Percentiles rank a stretch among this genome's conserved stretches.
Evolutionary conservation across 2,113 vertebrate genomes (phyloP).

Genomic region (Arvicanthis niloticus): DNA sequence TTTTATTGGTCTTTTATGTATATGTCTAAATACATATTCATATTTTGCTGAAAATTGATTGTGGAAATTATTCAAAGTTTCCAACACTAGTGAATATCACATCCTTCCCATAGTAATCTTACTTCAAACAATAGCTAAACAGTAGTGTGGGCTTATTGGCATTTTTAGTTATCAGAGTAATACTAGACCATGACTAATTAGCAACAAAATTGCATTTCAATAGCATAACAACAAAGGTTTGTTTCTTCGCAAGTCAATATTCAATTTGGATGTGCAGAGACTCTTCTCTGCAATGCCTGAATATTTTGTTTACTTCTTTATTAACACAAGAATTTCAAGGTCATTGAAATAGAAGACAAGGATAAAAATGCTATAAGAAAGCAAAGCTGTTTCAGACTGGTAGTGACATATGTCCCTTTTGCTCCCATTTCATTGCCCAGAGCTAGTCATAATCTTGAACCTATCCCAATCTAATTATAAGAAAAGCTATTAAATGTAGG

Average conservation of each 20-base stretch:
- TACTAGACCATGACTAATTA: background rate
- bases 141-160: background rate
- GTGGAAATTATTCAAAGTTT: background rate
- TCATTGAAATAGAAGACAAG: background rate
- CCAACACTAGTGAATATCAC: background rate
- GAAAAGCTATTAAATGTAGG: background rate
- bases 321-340: background rate
- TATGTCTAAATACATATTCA: background rate
- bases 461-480: slow-evolving; percentile 27
- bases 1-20: background rate
- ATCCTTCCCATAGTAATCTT: background rate
- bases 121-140: background rate
- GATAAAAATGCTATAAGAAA: background rate
- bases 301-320: background rate
- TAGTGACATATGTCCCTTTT: background rate
- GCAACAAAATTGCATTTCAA: background rate
- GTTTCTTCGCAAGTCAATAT: background rate
- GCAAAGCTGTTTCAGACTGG: background rate
- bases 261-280: background rate
- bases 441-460: background rate
- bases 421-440: slow-evolving; percentile 14
- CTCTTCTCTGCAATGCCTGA: background rate
- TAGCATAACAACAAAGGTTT: background rate
- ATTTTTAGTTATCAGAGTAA: background rate
- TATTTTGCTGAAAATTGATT: background rate